These are phyloP conservation scores for Temnothorax nylanderi DNA, from an alignment of 1,140 invertebrate species.

Conservation along the genomic window DNA sequence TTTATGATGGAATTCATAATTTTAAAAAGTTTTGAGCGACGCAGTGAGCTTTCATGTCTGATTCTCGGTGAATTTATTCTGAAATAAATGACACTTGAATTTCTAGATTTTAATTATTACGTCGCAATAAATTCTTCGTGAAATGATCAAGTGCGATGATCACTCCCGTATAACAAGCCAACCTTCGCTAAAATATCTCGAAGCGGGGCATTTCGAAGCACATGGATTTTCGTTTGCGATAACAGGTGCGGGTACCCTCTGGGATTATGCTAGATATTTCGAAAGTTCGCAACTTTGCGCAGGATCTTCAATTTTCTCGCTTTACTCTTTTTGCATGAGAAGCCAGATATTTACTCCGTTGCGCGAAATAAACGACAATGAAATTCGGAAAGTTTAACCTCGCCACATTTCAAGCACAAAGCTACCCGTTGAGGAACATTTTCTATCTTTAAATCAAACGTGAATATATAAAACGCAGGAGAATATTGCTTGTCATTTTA, in stretches of 20 bases:
- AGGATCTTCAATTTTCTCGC: conserved; percentile 43
- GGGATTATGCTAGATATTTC: conserved; percentile 69
- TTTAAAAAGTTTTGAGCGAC: conserved; percentile 12
- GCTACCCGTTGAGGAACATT: conserved; percentile 18
- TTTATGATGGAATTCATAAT: conserved; percentile 20
- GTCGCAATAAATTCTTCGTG: conserved; percentile 4
- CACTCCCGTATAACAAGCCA: not conserved
- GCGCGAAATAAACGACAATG: conserved; percentile 32
- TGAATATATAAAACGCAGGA: not conserved
- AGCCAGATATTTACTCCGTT: conserved; percentile 52
- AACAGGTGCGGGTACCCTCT: conserved; percentile 63
- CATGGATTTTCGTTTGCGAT: conserved; percentile 53
- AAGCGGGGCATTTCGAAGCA: conserved; percentile 52
- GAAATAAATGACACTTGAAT: conserved; percentile 11
- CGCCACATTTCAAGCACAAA: conserved; percentile 17
- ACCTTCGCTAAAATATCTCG: conserved; percentile 57
- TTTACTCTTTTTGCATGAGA: conserved; percentile 35
- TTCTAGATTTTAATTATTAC: conserved; percentile 28
- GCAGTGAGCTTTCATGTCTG: not conserved
- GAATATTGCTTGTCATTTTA: not conserved
- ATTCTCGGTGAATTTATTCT: not conserved
- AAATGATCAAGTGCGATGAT: conserved; percentile 27
- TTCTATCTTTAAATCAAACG: conserved; percentile 39
- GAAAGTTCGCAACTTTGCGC: conserved; percentile 66
- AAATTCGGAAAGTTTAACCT: conserved; percentile 49